phyloP scores from a whole-genome alignment of 1,140 invertebrate species.

The Drosophila asahinai region DNA sequence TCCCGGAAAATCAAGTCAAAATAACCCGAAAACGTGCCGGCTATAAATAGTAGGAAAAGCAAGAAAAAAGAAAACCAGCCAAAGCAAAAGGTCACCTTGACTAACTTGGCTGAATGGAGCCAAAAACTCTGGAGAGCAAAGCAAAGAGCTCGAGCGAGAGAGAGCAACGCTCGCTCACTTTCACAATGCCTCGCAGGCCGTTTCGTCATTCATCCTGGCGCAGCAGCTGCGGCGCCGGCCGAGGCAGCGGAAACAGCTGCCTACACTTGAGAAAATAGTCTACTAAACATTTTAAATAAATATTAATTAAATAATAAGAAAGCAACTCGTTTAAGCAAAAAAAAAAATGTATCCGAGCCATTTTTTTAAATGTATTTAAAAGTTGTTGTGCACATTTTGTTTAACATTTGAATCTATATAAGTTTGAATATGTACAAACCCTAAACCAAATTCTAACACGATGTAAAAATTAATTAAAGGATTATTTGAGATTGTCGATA shows the following conservation, averaged over 20 bases:
- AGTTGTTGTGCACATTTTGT: too few species aligned
- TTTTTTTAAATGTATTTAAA: too few species aligned
- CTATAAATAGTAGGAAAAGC: slow-evolving; percentile 60
- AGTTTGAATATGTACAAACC: too few species aligned
- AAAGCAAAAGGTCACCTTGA: slow-evolving; percentile 74
- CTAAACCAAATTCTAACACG: too few species aligned
- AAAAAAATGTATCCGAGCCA: too few species aligned
- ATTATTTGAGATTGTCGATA: too few species aligned
- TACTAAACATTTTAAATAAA: background rate
- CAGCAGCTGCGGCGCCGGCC: slow-evolving; percentile 36
- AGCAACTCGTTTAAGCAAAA: too few species aligned
- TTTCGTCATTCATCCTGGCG: slow-evolving; percentile 79
- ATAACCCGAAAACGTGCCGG: slow-evolving; percentile 38
- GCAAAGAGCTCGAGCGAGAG: slow-evolving; percentile 27
- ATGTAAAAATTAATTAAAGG: too few species aligned
- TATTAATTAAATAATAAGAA: background rate
- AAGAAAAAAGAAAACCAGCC: slow-evolving; percentile 20
- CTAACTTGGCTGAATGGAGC: slow-evolving; percentile 60
- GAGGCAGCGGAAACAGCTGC: slow-evolving; percentile 34
- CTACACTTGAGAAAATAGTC: background rate
- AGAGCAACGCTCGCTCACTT: slow-evolving; percentile 53
- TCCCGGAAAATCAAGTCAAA: slow-evolving; percentile 53
- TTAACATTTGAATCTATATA: too few species aligned
- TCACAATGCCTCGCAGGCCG: slow-evolving; percentile 61
- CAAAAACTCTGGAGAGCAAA: slow-evolving; percentile 64